phyloP scores from a whole-genome alignment of 2,113 vertebrate genomes.

The Eretmochelys imbricata region DNA sequence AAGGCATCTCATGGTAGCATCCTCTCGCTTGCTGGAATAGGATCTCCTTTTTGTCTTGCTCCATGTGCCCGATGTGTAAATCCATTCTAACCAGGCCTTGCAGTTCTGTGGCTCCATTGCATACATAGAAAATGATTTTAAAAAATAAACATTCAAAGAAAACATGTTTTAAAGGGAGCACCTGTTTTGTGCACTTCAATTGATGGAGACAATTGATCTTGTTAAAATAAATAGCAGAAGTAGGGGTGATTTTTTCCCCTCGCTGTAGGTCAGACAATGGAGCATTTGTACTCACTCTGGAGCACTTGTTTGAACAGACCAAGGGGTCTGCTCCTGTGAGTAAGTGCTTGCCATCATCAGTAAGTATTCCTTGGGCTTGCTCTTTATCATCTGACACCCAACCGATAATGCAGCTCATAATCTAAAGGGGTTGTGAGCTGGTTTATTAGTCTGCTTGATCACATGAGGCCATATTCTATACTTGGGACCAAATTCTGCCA shows the following conservation, averaged over 20 bases:
- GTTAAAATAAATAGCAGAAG: neutral
- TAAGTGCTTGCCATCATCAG: neutral
- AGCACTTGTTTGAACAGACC: neutral
- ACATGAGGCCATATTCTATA: neutral
- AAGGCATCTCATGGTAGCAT: neutral
- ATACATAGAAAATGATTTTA: neutral
- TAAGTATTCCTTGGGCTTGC: neutral
- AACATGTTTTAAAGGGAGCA: neutral
- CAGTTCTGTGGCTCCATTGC: neutral
- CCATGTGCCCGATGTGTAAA: neutral
- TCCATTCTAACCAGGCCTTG: neutral
- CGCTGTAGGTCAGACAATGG: neutral
- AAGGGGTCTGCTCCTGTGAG: neutral
- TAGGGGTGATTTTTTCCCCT: neutral
- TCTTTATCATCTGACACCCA: neutral
- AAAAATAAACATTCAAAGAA: neutral
- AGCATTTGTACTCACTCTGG: neutral
- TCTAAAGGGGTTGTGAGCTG: neutral
- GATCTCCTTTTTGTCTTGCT: neutral
- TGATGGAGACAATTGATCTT: neutral
- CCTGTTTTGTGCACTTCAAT: neutral
- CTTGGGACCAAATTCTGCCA: neutral
- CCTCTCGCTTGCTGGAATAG: rapidly evolving
- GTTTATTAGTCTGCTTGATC: neutral
- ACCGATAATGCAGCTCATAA: neutral